Conservation (phyloP, 2,797 vertebrate species). For the Cygnus olor region DNA sequence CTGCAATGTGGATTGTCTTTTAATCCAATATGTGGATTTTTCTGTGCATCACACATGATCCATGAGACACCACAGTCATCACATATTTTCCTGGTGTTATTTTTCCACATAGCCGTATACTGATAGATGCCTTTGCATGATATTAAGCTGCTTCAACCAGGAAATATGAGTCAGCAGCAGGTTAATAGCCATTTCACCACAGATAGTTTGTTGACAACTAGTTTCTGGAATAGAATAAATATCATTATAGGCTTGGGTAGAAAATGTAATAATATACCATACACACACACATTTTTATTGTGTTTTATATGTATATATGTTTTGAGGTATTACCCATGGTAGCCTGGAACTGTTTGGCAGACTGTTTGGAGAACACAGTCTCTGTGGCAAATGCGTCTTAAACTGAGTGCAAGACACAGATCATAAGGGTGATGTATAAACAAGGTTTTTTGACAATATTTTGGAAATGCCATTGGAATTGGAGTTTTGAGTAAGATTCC, state of each 20-base stretch:
- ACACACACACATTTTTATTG: background rate
- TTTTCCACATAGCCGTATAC: background rate
- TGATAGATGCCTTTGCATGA: background rate
- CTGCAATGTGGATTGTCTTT: background rate
- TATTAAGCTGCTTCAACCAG: background rate
- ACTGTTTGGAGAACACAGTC: background rate
- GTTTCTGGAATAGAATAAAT: background rate
- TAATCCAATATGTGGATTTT: background rate
- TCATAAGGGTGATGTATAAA: background rate
- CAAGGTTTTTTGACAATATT: background rate
- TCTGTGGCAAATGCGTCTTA: background rate
- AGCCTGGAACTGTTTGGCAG: background rate
- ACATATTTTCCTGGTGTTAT: background rate
- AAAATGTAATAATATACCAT: background rate
- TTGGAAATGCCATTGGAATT: background rate
- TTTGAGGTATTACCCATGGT: background rate
- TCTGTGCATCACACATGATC: background rate
- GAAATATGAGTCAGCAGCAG: background rate
- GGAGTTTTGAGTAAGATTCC: background rate
- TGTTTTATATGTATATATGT: background rate
- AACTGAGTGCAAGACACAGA: background rate
- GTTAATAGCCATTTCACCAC: background rate
- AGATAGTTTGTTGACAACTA: background rate
- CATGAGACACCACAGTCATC: background rate
- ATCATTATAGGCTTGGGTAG: background rate